These are phyloP conservation scores for Callocephalon fimbriatum DNA, from an alignment of 2,113 vertebrate species.

Conservation along the genomic window DNA sequence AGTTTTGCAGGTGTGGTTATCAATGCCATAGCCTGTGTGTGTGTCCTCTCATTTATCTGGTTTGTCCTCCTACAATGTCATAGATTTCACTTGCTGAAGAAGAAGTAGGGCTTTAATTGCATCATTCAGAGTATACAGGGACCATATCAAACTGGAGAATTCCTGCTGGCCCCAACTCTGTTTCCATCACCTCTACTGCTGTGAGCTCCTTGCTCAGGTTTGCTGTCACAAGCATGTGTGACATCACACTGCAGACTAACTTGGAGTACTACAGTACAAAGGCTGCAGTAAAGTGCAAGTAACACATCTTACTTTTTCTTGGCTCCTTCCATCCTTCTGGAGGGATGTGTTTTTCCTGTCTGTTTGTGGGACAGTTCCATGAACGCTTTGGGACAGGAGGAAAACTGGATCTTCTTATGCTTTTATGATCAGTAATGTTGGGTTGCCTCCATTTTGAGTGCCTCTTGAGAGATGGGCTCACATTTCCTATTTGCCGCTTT, in stretches of 20 bases:
- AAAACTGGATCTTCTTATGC: neutral
- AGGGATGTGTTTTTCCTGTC: neutral
- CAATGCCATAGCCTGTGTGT: neutral
- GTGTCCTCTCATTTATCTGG: neutral
- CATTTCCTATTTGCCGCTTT: neutral
- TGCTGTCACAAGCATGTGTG: neutral
- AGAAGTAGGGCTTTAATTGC: neutral
- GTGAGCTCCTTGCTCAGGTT: neutral
- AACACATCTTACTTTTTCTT: neutral
- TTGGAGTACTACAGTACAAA: neutral
- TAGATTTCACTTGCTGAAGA: neutral
- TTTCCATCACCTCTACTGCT: neutral
- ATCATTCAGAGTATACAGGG: neutral
- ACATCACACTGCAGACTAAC: neutral
- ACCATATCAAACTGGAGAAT: neutral
- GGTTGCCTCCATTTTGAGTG: accelerated
- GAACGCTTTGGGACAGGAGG: neutral
- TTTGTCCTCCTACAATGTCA: neutral
- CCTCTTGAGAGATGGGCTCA: neutral
- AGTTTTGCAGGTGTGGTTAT: neutral
- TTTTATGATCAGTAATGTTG: neutral
- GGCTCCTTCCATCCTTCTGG: neutral
- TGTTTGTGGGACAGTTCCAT: neutral
- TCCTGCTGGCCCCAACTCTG: neutral
- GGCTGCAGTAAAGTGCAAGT: neutral